Evolutionary conservation across 1,140 invertebrate genomes (phyloP).

Genomic region (Laodelphax striatellus): DNA sequence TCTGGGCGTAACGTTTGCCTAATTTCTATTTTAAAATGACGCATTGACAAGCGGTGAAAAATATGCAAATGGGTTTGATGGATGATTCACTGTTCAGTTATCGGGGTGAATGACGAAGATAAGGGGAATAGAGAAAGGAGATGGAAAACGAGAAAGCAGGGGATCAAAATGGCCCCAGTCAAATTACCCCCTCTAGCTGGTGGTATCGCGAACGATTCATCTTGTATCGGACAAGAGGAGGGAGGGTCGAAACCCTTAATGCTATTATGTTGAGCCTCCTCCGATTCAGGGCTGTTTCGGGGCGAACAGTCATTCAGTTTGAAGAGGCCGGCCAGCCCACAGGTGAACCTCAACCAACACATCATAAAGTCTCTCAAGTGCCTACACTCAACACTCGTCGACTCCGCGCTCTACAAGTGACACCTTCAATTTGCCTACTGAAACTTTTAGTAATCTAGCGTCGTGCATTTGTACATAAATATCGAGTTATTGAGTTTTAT

Average conservation of each 20-base stretch:
- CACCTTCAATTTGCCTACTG: background rate
- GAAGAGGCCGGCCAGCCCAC: background rate
- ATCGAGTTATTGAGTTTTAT: too few species aligned
- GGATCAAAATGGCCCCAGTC: conserved; percentile 1
- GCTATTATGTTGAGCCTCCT: background rate
- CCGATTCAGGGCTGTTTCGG: background rate
- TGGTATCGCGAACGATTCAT: background rate
- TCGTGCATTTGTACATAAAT: too few species aligned
- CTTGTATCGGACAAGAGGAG: conserved; percentile 1
- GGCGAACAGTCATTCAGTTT: background rate
- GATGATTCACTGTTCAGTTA: background rate
- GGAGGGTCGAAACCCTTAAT: background rate
- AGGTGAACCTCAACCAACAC: background rate
- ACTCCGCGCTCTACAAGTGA: background rate
- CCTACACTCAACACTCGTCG: background rate
- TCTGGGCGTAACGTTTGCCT: background rate
- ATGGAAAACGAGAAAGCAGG: background rate
- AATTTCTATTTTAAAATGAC: background rate
- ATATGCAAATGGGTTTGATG: background rate
- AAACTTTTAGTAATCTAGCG: too few species aligned
- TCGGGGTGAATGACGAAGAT: background rate
- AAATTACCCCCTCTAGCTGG: background rate
- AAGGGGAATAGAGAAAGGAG: background rate
- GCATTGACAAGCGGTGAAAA: background rate
- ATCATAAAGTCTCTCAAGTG: background rate